Base-by-base conservation (phyloP, 2,888 invertebrate genomes). In the Phaonia tiefii region DNA sequence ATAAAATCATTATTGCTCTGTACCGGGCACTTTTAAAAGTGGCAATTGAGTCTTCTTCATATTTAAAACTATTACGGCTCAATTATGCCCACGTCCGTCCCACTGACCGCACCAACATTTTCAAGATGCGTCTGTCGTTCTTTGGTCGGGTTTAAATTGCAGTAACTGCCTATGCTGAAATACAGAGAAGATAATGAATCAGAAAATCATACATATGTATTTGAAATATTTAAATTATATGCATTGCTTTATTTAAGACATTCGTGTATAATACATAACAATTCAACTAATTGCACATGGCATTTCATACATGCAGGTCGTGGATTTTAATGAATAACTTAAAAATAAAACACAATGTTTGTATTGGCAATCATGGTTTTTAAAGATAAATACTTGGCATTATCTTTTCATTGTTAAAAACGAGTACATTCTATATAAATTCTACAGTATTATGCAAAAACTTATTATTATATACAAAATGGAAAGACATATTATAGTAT, bases 311-410 rank as follows among this genome's bases (percentile, higher is more conserved):
- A 56, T 39, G 25, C 54, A 63, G 37, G 51, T 58, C 65, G 22
- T 49, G 58, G 22, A 42, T 54, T 54, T 31, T 56, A 66, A 4
- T 56, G 56, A 26, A 56, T 58, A 42, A 66, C 75, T 70, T 70
- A 76, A 70, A 70, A 56, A 15, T 73, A 70, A n/a, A 46, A 56
- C 49, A 58, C 26, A 60, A 42, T 20, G 20, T 20, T 31, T 31
- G 44, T 75, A 79, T 75, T 79, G 79, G 79, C 79, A 79, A 79
- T 71, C 70, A 42, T 60, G 65, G 75, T 70, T 26, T 56, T 73
- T 58, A 17, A 25, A 51, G 10, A 26, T 65, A 49, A 71, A 79
- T 75, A 79, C 75, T 79, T 75, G 66, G 51, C 75, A 66, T 66
- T 66, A 20, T 51, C 15, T 26, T 13, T 15, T 31, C 26, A 44